Percentiles rank a stretch among this genome's conserved stretches.
Evolutionary conservation across 2,888 invertebrate genomes (phyloP).

Genomic region (Acanthopleura granulata): DNA sequence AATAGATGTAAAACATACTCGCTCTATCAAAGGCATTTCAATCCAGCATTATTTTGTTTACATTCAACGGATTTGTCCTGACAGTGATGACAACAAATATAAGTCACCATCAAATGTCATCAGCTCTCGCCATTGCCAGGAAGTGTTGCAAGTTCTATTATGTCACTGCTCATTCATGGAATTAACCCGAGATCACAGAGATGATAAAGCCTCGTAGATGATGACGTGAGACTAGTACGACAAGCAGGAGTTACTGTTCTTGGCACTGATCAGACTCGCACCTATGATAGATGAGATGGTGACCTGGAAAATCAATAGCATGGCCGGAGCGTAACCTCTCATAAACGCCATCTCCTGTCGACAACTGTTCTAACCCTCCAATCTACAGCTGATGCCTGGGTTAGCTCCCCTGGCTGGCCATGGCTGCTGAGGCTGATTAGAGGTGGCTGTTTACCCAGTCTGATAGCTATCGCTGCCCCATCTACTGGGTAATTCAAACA

Average conservation of each 20-base stretch:
- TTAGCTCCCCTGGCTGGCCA: slow-evolving; percentile 5
- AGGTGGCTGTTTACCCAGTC: background rate
- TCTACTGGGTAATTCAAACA: slow-evolving; percentile 18
- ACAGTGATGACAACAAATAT: too few species aligned
- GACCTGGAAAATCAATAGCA: slow-evolving; percentile 17
- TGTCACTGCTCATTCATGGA: too few species aligned
- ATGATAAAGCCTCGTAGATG: too few species aligned
- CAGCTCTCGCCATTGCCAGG: too few species aligned
- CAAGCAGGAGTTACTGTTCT: background rate
- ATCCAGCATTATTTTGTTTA: too few species aligned
- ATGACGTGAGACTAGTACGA: too few species aligned
- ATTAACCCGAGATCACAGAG: too few species aligned
- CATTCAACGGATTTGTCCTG: too few species aligned
- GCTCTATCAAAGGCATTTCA: too few species aligned
- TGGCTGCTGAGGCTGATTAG: background rate
- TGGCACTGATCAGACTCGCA: background rate
- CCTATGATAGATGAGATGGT: slow-evolving; percentile 16
- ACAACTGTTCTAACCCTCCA: background rate
- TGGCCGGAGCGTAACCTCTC: slow-evolving; percentile 7
- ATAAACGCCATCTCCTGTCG: slow-evolving; percentile 14
- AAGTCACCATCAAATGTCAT: too few species aligned
- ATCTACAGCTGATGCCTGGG: background rate
- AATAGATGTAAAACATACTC: too few species aligned
- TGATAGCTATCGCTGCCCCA: slow-evolving; percentile 11
- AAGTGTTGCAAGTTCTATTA: too few species aligned